Conservation (phyloP, 2,113 vertebrate species). For the Callionymus lyra region DNA sequence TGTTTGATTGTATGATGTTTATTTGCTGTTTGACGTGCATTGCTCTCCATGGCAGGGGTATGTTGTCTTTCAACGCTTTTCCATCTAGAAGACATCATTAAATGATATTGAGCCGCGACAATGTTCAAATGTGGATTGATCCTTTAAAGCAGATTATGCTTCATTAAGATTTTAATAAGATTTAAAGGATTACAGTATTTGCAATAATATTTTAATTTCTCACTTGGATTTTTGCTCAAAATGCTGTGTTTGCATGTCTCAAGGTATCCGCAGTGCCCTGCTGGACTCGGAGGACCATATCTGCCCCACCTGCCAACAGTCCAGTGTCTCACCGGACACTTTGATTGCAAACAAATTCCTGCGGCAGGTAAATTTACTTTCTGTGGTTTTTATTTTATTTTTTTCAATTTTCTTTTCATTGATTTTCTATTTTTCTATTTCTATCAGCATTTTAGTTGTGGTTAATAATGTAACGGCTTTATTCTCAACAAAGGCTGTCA, state of each 20-base stretch:
- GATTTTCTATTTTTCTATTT: neutral
- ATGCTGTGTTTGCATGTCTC: conserved; percentile 2
- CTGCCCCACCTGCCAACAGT: conserved; percentile 86
- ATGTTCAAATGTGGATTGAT: too few relatives aligned
- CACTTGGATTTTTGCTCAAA: neutral
- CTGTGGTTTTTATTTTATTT: neutral
- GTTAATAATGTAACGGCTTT: too few relatives aligned
- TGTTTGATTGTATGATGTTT: too few relatives aligned
- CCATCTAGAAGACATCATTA: too few relatives aligned
- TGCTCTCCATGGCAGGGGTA: too few relatives aligned
- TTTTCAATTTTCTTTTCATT: neutral
- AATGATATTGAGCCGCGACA: too few relatives aligned
- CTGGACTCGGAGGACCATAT: conserved; percentile 90
- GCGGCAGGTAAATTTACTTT: conserved; percentile 72
- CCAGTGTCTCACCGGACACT: conserved; percentile 88
- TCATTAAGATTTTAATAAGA: neutral
- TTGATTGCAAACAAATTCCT: conserved; percentile 95
- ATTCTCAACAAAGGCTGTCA: conserved; percentile 75
- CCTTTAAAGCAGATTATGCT: neutral
- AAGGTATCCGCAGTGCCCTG: conserved; percentile 89
- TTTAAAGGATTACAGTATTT: neutral
- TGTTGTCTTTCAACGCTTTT: too few relatives aligned
- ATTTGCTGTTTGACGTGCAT: too few relatives aligned
- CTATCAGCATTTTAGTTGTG: neutral
- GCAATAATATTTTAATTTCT: neutral